Evolutionary conservation across 1,140 invertebrate species (phyloP), one percentile per base, ranked within the genome.

Genomic region (Frieseomelitta varia): DNA sequence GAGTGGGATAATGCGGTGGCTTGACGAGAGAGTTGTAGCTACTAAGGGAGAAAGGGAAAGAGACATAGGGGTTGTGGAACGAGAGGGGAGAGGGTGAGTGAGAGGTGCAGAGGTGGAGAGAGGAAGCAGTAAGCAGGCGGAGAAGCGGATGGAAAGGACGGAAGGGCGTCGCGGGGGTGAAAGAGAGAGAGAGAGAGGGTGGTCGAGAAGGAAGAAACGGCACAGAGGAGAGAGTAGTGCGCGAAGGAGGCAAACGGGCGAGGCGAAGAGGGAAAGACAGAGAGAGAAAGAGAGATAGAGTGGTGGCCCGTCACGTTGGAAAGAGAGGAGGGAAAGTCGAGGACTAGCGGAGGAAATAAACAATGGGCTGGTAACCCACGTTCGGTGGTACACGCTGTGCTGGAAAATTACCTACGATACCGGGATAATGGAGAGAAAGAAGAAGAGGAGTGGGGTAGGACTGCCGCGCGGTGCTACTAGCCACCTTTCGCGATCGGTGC

Each of bases 1-100:
- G 90, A 86, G 88, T 90, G 91, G 90, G 91, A 92, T 93, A 93
- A 93, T 92, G 88, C 89, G 91, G 86, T 86, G 88, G 91, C 86
- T 92, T 91, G 91, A 91, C 90, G 90, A 91, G 90, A 91, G 91
- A 91, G 79, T 90, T 78, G 88, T 91, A 91, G 87, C 84, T 82
- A 86, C 86, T 86, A 85, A 80, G 71, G 79, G 87, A 76, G 76
- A 81, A 72, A 27, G 53, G 53, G 69, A 65, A 81, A 71, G 51
- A 77, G 79, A 80, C 63, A 74, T 69, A 76, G 51, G 63, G 65
- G 30, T 8, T 10, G 51, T 30, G 69, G 69, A n/a, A n/a, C 79
- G 39, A 51, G 1, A 30, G 61, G 56, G 14, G 73, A 6, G 24
- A 68, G 71, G 24, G 56, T n/a, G 17, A 12, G n/a, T 0, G 53